Evolutionary conservation across 2,113 vertebrate species (phyloP).

Genomic region (Stegastes partitus): DNA sequence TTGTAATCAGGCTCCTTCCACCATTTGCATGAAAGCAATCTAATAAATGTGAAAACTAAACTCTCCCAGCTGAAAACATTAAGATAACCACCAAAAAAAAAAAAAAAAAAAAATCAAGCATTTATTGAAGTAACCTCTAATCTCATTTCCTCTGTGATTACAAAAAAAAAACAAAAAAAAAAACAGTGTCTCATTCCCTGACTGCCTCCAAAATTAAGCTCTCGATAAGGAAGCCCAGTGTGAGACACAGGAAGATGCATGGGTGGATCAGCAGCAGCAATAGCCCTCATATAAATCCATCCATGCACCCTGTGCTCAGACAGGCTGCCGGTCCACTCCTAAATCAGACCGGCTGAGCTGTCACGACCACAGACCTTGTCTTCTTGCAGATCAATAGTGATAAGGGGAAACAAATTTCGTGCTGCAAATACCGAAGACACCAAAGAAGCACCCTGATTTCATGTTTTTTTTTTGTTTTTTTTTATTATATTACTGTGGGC

Average conservation of each 20-base stretch:
- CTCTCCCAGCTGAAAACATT: conserved; percentile 52
- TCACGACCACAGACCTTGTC: conserved; percentile 64
- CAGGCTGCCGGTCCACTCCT: conserved; percentile 63
- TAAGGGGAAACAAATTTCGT: conserved; percentile 68
- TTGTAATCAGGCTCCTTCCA: conserved; percentile 46
- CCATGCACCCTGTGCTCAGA: conserved; percentile 50
- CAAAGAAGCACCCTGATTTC: conserved; percentile 26
- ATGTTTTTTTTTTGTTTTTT: not conserved
- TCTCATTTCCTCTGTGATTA: conserved; percentile 63
- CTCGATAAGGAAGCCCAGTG: conserved; percentile 31
- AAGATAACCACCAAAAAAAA: conserved; percentile 40
- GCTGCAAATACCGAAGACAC: conserved; percentile 54
- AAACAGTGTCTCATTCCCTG: conserved; percentile 35
- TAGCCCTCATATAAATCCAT: conserved; percentile 64
- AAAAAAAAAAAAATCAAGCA: conserved; percentile 7
- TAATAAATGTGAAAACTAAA: conserved; percentile 59
- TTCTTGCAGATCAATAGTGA: conserved; percentile 73
- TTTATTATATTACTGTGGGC: not conserved
- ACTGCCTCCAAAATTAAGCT: conserved; percentile 55
- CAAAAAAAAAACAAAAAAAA: conserved; percentile 16
- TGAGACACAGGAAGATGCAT: conserved; percentile 36
- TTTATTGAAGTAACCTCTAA: conserved; percentile 63
- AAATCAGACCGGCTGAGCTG: conserved; percentile 71
- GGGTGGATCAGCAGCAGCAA: conserved; percentile 43
- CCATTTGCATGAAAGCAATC: conserved; percentile 66